Conservation (phyloP, 2,113 vertebrate species). For the Salvator merianae region DNA sequence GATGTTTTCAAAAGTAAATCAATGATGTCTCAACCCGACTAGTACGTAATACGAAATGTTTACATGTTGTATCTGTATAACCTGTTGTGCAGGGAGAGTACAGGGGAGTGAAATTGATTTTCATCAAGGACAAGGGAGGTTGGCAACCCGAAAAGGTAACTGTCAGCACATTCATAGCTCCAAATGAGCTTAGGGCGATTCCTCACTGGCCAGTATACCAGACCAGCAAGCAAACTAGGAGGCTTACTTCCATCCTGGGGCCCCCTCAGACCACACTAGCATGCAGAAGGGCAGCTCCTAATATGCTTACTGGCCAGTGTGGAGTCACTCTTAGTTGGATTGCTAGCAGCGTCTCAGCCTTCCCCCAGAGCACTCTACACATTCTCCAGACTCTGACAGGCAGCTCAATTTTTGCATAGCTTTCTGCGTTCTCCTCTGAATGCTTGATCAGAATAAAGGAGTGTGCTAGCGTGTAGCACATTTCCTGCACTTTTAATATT, state of each 20-base stretch:
- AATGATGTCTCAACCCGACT: not conserved
- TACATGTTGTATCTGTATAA: constrained; percentile 33
- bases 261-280: too few species aligned
- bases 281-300: too few species aligned
- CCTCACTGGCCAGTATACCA: too few species aligned
- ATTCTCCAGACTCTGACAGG: constrained; percentile 35
- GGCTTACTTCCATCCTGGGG: too few species aligned
- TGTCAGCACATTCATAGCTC: not conserved
- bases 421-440: constrained; percentile 32
- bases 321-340: too few species aligned
- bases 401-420: not conserved
- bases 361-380: not conserved
- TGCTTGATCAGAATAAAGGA: not conserved
- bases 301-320: too few species aligned
- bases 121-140: constrained; percentile 44
- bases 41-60: not conserved
- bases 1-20: not conserved
- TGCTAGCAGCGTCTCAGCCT: not conserved
- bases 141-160: not conserved
- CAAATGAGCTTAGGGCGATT: not conserved
- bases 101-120: constrained; percentile 16
- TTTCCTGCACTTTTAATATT: not conserved
- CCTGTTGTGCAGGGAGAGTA: constrained; percentile 28
- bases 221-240: too few species aligned
- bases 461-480: not conserved